Evolutionary conservation across 2,113 vertebrate species (phyloP).

Genomic region (western clawed frog (Xenopus tropicalis)): UCB_Xtro_10.0 CM004451.2:7101501-7102000

Average conservation of each 20-base stretch:
- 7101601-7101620: too few species aligned
- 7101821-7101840: conserved; percentile 54
- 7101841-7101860: conserved; percentile 52
- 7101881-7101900: background rate
- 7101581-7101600: too few species aligned
- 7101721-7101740: conserved; percentile 71
- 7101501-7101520: too few species aligned
- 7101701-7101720: conserved; percentile 72
- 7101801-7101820: conserved; percentile 70
- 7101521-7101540: too few species aligned
- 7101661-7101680: too few species aligned
- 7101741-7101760: conserved; percentile 70
- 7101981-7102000: too few species aligned
- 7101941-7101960: background rate
- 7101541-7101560: too few species aligned
- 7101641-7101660: too few species aligned
- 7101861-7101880: conserved; percentile 2
- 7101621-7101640: too few species aligned
- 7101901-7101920: background rate
- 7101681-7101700: too few species aligned
- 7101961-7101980: too few species aligned
- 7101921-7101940: conserved; percentile 28
- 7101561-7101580: too few species aligned
- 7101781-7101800: conserved; percentile 50
- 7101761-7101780: conserved; percentile 70